Conservation (phyloP, 30 jellyfish, hydroid and myxozoan species). For the Turritopsis rubra region DNA sequence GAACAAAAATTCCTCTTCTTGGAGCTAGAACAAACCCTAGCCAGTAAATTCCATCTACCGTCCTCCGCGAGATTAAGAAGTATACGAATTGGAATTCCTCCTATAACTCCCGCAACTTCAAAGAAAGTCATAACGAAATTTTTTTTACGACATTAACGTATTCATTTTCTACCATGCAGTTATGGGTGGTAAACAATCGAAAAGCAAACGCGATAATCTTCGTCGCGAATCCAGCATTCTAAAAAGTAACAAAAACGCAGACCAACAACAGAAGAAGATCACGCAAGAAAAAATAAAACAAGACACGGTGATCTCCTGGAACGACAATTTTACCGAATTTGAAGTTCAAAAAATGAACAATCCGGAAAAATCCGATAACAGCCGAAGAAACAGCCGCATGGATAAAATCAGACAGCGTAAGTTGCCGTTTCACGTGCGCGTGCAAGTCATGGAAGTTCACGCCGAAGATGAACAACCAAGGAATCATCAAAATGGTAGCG, state of each 20-base stretch:
- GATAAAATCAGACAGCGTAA: not conserved
- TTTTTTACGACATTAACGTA: no score
- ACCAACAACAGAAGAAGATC: not conserved
- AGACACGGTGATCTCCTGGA: not conserved
- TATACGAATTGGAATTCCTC: no score
- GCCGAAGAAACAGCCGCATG: conserved; percentile 6
- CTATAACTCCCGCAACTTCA: no score
- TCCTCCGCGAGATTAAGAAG: no score
- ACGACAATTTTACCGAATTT: not conserved
- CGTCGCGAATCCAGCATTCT: not conserved
- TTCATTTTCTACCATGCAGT: not conserved
- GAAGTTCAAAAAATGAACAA: not conserved
- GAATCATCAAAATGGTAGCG: not conserved
- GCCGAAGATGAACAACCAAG: not conserved
- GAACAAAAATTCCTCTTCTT: no score
- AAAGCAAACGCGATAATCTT: not conserved
- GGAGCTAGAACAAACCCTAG: no score
- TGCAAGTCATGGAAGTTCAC: conserved; percentile 4
- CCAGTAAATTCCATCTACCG: no score
- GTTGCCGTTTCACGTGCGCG: not conserved
- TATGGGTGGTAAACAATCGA: not conserved
- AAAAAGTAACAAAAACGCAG: not conserved
- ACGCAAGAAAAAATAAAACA: not conserved
- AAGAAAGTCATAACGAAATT: no score
- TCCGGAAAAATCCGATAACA: not conserved